Conservation (phyloP, 2,113 vertebrate species). For the Erythrolamprus reginae region DNA sequence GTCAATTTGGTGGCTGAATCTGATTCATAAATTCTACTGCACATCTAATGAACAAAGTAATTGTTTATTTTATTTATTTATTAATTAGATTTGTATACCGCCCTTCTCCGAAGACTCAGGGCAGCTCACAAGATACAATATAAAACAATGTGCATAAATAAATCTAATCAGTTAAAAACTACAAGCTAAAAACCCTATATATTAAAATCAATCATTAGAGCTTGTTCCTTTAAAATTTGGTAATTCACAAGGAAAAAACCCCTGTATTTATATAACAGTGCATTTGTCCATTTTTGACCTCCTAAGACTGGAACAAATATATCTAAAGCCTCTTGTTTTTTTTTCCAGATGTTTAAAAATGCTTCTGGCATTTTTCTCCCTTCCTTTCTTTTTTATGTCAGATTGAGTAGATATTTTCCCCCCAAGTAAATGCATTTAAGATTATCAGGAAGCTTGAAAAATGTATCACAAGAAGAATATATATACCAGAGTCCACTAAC, state of each 20-base stretch:
- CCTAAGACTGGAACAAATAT: constrained; percentile 3
- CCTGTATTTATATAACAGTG: too few relatives aligned
- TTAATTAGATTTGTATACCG: too few relatives aligned
- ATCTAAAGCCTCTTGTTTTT: constrained; percentile 21
- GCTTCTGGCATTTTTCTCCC: constrained; percentile 3
- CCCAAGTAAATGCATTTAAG: constrained; percentile 30
- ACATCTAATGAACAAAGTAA: not conserved
- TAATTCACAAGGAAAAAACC: too few relatives aligned
- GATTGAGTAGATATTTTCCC: constrained; percentile 23
- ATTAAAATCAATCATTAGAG: too few relatives aligned
- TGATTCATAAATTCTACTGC: not conserved
- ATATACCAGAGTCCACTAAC: not conserved
- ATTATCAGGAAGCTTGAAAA: not conserved
- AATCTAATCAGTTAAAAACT: too few relatives aligned
- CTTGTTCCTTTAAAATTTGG: too few relatives aligned
- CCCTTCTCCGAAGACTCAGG: too few relatives aligned
- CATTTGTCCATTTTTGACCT: too few relatives aligned
- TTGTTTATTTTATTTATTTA: too few relatives aligned
- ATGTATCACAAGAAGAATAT: not conserved
- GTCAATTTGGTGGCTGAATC: not conserved
- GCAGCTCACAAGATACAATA: too few relatives aligned
- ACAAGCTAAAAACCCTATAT: too few relatives aligned
- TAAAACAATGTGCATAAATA: too few relatives aligned
- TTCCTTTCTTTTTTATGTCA: not conserved
- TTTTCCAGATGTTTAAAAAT: not conserved